A percentile compares a stretch with the other conserved stretches of the same genome.
Evolutionary conservation across 2,113 vertebrate species (phyloP).

Genomic region (Melanocharis versteri): DNA sequence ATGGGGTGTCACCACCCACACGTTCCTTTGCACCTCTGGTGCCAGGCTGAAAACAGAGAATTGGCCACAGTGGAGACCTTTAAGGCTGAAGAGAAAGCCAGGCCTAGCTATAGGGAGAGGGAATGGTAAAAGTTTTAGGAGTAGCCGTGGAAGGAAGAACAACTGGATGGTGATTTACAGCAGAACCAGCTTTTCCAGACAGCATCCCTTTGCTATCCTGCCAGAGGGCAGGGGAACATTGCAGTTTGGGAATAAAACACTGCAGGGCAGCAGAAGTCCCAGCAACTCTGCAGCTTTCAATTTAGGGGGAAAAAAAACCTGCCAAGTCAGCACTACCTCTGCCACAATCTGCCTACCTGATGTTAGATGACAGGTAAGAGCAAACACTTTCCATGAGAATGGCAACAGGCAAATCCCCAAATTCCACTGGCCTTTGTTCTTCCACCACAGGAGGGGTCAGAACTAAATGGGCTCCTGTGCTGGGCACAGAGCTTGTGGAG

Average conservation of each 20-base stretch:
- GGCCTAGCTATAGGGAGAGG: neutral
- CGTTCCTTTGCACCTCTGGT: accelerated
- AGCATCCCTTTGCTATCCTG: neutral
- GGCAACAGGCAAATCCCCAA: neutral
- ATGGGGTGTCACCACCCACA: neutral
- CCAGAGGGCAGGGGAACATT: neutral
- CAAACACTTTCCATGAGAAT: neutral
- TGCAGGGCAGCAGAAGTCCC: neutral
- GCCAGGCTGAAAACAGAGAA: neutral
- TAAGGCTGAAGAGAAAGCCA: conserved; percentile 5
- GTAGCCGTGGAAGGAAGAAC: neutral
- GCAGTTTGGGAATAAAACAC: neutral
- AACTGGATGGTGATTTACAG: neutral
- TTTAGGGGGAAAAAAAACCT: neutral
- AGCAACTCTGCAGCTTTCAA: neutral
- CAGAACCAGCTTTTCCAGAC: neutral
- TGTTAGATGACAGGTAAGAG: neutral
- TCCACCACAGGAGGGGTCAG: neutral
- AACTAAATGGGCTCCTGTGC: neutral
- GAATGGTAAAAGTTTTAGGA: neutral
- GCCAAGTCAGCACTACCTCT: neutral
- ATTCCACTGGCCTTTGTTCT: too few species aligned
- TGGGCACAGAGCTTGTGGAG: neutral
- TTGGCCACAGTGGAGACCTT: neutral
- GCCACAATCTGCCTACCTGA: neutral